Evolutionary conservation across 2,113 vertebrate genomes (phyloP).

Genomic region (Solea solea): DNA sequence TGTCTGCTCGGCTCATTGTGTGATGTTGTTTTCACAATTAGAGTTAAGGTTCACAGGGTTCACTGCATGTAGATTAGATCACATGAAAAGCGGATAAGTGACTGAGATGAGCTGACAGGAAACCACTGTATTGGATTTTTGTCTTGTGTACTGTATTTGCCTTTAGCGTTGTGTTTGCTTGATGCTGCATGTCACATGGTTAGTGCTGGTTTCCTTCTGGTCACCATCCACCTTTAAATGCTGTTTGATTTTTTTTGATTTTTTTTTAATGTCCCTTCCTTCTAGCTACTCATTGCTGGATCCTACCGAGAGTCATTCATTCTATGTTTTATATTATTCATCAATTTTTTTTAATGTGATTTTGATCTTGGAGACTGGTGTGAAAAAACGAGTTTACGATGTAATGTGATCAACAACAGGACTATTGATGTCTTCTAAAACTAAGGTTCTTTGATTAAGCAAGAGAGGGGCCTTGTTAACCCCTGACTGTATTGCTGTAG

Average conservation of each 20-base stretch:
- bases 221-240: constrained; percentile 2
- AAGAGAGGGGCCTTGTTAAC: not conserved
- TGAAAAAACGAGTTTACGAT: constrained; percentile 13
- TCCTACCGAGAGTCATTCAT: constrained; percentile 9
- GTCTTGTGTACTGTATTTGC: not conserved
- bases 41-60: not conserved
- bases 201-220: constrained; percentile 3
- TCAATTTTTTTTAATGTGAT: not conserved
- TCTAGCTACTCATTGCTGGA: not conserved
- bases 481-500: not conserved
- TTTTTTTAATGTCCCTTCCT: not conserved
- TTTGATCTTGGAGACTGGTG: constrained; percentile 16
- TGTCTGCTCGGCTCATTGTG: not conserved
- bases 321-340: not conserved
- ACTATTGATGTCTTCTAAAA: not conserved
- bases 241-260: not conserved
- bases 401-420: constrained; percentile 4
- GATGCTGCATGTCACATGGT: constrained; percentile 36
- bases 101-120: not conserved
- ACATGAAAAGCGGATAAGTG: not conserved
- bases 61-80: constrained; percentile 1
- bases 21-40: not conserved
- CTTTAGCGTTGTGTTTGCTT: constrained; percentile 13
- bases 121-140: not conserved
- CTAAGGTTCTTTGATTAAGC: constrained; percentile 13